Percentiles rank a stretch among this genome's conserved stretches.
Conservation (phyloP, 2,113 vertebrate species). For the Martes martes region DNA sequence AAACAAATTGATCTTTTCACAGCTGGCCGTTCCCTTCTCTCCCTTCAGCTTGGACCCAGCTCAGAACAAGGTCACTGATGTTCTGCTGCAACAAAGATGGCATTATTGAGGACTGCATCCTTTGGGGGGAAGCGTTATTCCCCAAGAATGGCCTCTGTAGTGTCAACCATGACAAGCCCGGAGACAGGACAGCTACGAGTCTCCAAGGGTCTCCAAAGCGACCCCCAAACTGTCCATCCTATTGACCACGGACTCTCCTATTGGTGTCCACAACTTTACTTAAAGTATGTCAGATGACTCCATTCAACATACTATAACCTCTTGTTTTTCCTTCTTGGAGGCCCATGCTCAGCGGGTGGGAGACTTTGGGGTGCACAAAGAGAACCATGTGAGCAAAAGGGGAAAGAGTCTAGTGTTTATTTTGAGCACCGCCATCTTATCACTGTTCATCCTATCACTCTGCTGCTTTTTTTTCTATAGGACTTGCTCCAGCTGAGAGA, state of each 20-base stretch:
- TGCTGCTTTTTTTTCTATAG: neutral
- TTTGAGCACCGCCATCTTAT: neutral
- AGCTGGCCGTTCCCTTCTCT: conserved; percentile 65
- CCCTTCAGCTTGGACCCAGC: conserved; percentile 36
- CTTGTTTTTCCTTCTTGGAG: conserved; percentile 1
- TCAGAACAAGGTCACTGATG: conserved; percentile 60
- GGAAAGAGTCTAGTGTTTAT: neutral
- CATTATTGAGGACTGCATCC: conserved; percentile 51
- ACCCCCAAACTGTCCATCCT: neutral
- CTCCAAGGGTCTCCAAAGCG: conserved; percentile 30
- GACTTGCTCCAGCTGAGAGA: neutral
- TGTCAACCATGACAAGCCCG: neutral
- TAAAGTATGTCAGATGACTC: conserved; percentile 44
- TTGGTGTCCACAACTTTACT: neutral
- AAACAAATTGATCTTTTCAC: conserved; percentile 76
- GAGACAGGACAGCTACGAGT: conserved; percentile 7
- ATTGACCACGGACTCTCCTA: neutral
- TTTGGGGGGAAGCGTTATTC: neutral
- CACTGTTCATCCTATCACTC: neutral
- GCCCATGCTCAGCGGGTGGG: neutral
- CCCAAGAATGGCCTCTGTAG: conserved; percentile 28
- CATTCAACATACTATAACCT: neutral
- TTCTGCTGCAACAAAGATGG: conserved; percentile 63
- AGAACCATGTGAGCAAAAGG: neutral
- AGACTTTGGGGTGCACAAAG: neutral